phyloP scores from a whole-genome alignment of 2,888 invertebrate genomes.

The Caenorhabditis uteleia region DNA sequence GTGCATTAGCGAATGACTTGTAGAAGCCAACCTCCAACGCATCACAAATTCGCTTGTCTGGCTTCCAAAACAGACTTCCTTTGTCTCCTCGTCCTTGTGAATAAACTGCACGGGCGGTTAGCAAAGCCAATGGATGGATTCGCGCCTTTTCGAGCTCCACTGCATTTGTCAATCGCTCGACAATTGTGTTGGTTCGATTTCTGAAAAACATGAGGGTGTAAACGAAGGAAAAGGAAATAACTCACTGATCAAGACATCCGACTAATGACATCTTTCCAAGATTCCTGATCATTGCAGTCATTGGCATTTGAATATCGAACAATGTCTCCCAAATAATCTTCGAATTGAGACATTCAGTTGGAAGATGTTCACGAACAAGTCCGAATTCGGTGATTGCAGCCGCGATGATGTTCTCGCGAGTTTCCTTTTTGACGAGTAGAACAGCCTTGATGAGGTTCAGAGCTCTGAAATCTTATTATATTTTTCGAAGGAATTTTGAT shows the following conservation, averaged over 20 bases:
- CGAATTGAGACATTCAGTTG: conserved; percentile 76
- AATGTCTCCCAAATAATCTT: conserved; percentile 70
- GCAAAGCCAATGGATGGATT: conserved; percentile 70
- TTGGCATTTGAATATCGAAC: conserved; percentile 69
- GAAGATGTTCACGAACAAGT: conserved; percentile 78
- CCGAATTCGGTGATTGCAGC: conserved; percentile 42
- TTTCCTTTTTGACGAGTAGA: conserved; percentile 35
- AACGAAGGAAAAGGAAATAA: too few relatives aligned
- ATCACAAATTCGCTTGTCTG: conserved; percentile 38
- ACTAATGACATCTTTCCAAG: conserved; percentile 70
- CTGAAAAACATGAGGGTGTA: conserved; percentile 21
- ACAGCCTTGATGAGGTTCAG: conserved; percentile 51
- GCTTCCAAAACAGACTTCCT: conserved; percentile 69
- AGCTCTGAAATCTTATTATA: conserved; percentile 26
- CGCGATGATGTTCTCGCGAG: conserved; percentile 31
- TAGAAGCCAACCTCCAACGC: conserved; percentile 68
- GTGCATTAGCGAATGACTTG: conserved; percentile 71
- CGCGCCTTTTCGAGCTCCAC: conserved; percentile 63
- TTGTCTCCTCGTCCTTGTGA: conserved; percentile 68
- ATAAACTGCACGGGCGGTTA: conserved; percentile 68
- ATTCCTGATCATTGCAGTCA: conserved; percentile 71
- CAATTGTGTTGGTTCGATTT: conserved; percentile 42
- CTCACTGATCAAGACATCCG: conserved; percentile 55
- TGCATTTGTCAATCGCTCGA: conserved; percentile 59
- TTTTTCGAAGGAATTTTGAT: not conserved